Percentiles rank a stretch among this genome's conserved stretches.
Evolutionary conservation across 1,140 invertebrate species (phyloP).

Genomic region (Danaus plexippus): DNA sequence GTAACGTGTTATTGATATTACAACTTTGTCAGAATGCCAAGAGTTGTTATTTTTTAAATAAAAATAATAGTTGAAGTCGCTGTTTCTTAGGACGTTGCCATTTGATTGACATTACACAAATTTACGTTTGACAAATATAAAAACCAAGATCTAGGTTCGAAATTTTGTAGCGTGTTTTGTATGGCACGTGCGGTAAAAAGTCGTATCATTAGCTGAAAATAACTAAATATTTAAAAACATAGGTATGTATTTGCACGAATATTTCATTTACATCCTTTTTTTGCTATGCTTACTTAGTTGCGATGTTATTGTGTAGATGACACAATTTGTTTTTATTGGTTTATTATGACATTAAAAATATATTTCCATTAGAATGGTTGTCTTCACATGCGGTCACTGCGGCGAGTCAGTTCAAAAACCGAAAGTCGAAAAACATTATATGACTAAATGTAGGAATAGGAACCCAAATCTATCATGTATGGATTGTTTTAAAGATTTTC

Average conservation of each 20-base stretch:
- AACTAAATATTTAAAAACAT: background rate
- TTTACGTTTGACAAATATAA: too few relatives aligned
- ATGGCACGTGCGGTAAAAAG: constrained; percentile 15
- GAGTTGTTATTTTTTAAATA: too few relatives aligned
- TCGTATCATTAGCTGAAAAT: background rate
- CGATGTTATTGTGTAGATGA: too few relatives aligned
- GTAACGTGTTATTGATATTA: too few relatives aligned
- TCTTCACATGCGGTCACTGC: constrained; percentile 93
- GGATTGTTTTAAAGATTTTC: constrained; percentile 92
- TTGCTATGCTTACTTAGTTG: too few relatives aligned
- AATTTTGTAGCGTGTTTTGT: constrained; percentile 14
- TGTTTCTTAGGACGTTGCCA: too few relatives aligned
- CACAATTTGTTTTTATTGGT: too few relatives aligned
- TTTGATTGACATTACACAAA: too few relatives aligned
- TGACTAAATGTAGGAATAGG: constrained; percentile 75
- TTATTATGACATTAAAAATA: background rate
- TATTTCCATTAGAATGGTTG: constrained; percentile 78
- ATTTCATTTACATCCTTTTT: too few relatives aligned
- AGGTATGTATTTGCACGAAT: background rate
- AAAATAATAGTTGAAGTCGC: too few relatives aligned
- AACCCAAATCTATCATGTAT: constrained; percentile 82
- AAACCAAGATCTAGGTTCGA: background rate
- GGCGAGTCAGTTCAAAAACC: constrained; percentile 92
- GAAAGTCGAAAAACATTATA: constrained; percentile 92
- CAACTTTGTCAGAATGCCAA: too few relatives aligned